Conservation (phyloP, 2,797 vertebrate genomes). For the Platyrinchus mystaceus region DNA sequence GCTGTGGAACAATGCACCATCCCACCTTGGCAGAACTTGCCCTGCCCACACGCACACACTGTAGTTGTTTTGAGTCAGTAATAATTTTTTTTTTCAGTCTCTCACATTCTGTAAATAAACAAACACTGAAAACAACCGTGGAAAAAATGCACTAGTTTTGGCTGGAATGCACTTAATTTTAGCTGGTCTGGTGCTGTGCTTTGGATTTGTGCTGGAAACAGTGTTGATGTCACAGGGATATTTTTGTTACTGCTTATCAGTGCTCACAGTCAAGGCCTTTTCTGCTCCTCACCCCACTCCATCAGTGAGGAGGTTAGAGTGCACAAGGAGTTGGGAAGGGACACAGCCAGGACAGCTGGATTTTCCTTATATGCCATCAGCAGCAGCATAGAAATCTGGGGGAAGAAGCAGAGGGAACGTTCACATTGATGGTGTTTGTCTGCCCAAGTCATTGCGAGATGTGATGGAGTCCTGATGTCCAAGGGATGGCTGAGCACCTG, state of each 20-base stretch:
- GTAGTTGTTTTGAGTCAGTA: background rate
- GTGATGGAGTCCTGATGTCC: background rate
- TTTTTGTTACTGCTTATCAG: background rate
- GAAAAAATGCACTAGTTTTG: background rate
- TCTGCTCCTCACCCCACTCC: background rate
- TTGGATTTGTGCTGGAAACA: background rate
- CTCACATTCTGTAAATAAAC: background rate
- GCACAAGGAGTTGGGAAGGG: rapidly evolving
- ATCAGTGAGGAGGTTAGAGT: background rate
- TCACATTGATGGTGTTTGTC: background rate
- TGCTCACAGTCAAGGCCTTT: background rate
- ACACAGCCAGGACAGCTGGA: background rate
- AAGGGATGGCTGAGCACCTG: background rate
- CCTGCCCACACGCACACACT: background rate
- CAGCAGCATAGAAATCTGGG: background rate
- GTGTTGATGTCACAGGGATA: background rate
- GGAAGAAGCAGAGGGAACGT: rapidly evolving
- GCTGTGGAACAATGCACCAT: background rate
- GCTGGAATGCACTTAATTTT: background rate
- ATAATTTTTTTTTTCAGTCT: background rate
- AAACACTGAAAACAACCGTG: background rate
- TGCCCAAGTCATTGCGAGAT: rapidly evolving
- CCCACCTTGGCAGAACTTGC: background rate
- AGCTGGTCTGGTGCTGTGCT: background rate
- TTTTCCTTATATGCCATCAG: background rate